phyloP scores from a whole-genome alignment of 2,113 vertebrate genomes.

The Mastomys coucha region DNA sequence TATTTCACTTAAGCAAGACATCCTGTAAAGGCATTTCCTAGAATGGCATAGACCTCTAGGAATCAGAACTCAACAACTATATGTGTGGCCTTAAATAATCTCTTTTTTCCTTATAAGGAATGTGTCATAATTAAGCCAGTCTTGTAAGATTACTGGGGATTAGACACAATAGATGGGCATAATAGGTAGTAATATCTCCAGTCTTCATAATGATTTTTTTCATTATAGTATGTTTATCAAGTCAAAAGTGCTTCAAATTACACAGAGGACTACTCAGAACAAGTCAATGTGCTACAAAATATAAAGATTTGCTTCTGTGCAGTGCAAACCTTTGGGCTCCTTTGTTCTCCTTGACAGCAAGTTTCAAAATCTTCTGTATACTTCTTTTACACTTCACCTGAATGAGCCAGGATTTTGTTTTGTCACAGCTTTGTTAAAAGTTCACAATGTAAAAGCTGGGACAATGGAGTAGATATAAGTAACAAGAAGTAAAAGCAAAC shows the following conservation, averaged over 20 bases:
- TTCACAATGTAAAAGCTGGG: background rate
- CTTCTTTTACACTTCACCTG: background rate
- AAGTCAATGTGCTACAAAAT: background rate
- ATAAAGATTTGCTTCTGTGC: background rate
- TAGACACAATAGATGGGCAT: background rate
- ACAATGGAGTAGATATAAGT: background rate
- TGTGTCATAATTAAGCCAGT: background rate
- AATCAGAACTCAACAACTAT: background rate
- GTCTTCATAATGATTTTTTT: background rate
- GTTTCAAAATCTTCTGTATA: background rate
- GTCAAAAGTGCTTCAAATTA: background rate
- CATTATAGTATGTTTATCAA: conserved; percentile 6
- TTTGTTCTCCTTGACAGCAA: background rate
- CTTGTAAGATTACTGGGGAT: background rate
- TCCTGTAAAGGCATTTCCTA: background rate
- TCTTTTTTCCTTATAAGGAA: background rate
- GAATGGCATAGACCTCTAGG: background rate
- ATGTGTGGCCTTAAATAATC: background rate
- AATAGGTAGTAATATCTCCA: background rate
- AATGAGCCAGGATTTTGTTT: background rate
- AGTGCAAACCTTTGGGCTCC: background rate
- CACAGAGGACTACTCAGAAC: background rate
- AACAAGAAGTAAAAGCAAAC: background rate
- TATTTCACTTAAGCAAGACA: background rate
- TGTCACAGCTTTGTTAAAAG: background rate